Percentiles rank a stretch among this genome's conserved stretches.
phyloP scores from a whole-genome alignment of 2,113 vertebrate species.

The Malurus elegans region DNA sequence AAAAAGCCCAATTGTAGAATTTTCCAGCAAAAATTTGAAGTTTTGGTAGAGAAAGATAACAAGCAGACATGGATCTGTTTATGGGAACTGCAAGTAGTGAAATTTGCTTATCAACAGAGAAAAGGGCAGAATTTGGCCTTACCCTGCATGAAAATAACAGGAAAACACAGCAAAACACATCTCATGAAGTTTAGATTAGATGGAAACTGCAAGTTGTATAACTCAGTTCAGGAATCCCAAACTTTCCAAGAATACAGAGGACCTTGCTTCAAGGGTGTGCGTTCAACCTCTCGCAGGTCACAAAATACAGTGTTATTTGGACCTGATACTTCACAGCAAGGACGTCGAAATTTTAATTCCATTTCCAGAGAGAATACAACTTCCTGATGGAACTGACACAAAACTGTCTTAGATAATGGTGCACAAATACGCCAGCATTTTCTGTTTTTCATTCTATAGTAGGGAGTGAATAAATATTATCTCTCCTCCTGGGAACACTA shows the following conservation, averaged over 20 bases:
- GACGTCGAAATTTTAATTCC: not conserved
- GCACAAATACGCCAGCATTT: not conserved
- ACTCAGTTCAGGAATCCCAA: slow-evolving; percentile 21
- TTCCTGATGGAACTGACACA: not conserved
- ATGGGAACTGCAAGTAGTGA: not conserved
- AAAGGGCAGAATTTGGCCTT: slow-evolving; percentile 14
- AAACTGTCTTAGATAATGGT: not conserved
- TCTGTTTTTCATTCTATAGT: not conserved
- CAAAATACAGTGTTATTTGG: not conserved
- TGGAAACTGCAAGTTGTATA: not conserved
- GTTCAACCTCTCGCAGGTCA: not conserved
- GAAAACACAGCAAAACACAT: not conserved
- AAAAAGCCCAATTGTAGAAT: not conserved
- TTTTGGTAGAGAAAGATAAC: not conserved
- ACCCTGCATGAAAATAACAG: not conserved
- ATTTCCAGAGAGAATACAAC: not conserved
- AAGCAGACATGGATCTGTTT: not conserved
- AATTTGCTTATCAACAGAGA: not conserved
- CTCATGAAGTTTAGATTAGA: not conserved
- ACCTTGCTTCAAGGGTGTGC: not conserved
- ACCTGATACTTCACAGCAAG: not conserved
- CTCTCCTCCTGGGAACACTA: not conserved
- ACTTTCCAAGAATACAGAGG: slow-evolving; percentile 2
- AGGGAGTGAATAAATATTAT: not conserved
- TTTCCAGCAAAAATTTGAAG: not conserved